Percentiles rank a stretch among this genome's conserved stretches.
These are phyloP conservation scores for Trachymyrmex cornetzi DNA, from an alignment of 1,140 invertebrate genomes.

Conservation along the genomic window DNA sequence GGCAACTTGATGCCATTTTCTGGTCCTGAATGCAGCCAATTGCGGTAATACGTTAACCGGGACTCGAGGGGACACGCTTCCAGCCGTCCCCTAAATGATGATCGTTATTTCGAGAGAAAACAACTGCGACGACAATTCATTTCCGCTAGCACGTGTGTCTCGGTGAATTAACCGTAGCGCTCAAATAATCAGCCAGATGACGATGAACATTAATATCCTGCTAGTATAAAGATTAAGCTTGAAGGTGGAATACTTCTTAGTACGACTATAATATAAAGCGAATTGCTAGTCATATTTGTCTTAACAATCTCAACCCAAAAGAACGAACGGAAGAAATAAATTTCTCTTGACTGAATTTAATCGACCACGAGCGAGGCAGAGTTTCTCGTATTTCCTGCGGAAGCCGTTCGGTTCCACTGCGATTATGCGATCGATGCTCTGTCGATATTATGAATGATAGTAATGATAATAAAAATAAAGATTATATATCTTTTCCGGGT, in stretches of 20 bases:
- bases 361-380: neutral
- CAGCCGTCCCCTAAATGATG: slow-evolving; percentile 57
- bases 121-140: slow-evolving; percentile 41
- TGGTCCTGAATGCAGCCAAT: slow-evolving; percentile 69
- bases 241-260: neutral
- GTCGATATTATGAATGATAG: slow-evolving; percentile 70
- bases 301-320: neutral
- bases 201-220: slow-evolving; percentile 6
- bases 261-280: neutral
- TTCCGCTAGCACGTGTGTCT: slow-evolving; percentile 1
- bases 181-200: slow-evolving; percentile 19
- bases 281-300: slow-evolving; percentile 9
- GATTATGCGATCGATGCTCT: slow-evolving; percentile 24
- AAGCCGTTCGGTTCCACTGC: neutral
- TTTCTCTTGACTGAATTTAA: slow-evolving; percentile 43
- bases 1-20: slow-evolving; percentile 53
- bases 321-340: slow-evolving; percentile 9
- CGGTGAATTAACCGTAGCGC: slow-evolving; percentile 20
- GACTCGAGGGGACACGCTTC: slow-evolving; percentile 45
- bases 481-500: slow-evolving; percentile 41
- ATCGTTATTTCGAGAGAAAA: slow-evolving; percentile 70
- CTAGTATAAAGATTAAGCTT: neutral
- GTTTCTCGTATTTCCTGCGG: slow-evolving; percentile 22
- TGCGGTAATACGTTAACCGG: slow-evolving; percentile 68
- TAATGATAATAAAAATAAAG: slow-evolving; percentile 73